phyloP scores from a whole-genome alignment of 2,113 vertebrate genomes.

The Myodes glareolus region DNA sequence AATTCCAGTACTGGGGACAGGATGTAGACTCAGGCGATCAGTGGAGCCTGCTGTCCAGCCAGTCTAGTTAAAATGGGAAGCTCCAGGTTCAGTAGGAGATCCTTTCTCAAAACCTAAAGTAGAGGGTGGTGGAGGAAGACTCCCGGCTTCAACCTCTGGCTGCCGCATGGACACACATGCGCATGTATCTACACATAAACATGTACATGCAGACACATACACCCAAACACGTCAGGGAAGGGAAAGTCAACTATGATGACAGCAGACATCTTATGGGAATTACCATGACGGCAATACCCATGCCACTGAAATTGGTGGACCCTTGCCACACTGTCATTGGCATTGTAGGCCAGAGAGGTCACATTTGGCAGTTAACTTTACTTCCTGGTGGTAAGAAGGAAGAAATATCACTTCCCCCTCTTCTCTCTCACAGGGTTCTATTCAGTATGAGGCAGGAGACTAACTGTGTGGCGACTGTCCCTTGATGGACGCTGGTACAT shows the following conservation, averaged over 20 bases:
- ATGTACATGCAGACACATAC: neutral
- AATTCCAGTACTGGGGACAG: neutral
- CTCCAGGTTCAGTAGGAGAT: neutral
- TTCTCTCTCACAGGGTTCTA: neutral
- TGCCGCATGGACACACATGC: too few species aligned
- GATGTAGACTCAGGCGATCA: neutral
- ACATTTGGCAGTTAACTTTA: neutral
- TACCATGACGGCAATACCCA: neutral
- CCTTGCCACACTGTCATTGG: neutral
- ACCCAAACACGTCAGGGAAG: too few species aligned
- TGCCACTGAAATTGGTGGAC: neutral
- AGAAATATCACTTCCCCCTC: too few species aligned
- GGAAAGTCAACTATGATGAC: neutral
- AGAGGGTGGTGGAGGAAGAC: neutral
- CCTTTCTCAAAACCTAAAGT: neutral
- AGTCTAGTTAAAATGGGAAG: neutral
- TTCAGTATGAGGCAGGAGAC: neutral
- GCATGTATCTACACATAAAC: too few species aligned
- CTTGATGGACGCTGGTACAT: neutral
- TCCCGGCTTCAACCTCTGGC: neutral
- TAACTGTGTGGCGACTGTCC: neutral
- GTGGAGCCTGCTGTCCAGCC: neutral
- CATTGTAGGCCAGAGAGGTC: too few species aligned
- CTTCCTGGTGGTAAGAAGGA: rapidly evolving
- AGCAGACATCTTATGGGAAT: neutral